These are phyloP conservation scores for Brachyptera risi DNA, from an alignment of 2,888 invertebrate species.

Conservation along the genomic window DNA sequence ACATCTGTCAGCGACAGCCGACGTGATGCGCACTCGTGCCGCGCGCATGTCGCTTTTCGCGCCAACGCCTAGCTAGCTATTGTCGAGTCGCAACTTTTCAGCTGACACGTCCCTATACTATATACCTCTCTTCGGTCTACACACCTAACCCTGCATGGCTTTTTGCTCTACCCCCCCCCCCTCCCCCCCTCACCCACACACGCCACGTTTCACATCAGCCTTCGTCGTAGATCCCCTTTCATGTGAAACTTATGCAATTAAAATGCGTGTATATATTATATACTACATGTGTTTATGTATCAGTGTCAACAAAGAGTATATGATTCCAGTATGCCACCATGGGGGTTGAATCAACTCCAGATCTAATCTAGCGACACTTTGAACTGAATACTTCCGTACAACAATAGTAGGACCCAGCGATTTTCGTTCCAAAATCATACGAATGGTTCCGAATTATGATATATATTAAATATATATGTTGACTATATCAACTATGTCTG, in stretches of 20 bases:
- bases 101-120: background rate
- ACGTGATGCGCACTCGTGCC: background rate
- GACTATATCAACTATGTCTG: too few relatives aligned
- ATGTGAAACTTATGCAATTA: constrained; percentile 15
- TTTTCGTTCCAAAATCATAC: too few relatives aligned
- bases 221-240: too few relatives aligned
- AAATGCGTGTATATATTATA: constrained; percentile 4
- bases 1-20: constrained; percentile 27
- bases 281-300: background rate
- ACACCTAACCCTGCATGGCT: background rate
- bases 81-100: constrained; percentile 15
- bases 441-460: too few relatives aligned
- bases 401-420: too few relatives aligned
- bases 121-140: background rate
- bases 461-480: too few relatives aligned
- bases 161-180: background rate
- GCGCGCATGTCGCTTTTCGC: constrained; percentile 6
- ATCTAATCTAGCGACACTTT: too few relatives aligned
- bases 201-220: too few relatives aligned
- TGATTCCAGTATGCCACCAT: too few relatives aligned
- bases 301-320: constrained; percentile 6
- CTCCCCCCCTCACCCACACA: background rate
- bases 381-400: too few relatives aligned
- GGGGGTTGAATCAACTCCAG: too few relatives aligned
- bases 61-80: constrained; percentile 18